These are phyloP conservation scores for Uropetala carovei DNA, from an alignment of 2,888 invertebrate species.

Conservation along the genomic window DNA sequence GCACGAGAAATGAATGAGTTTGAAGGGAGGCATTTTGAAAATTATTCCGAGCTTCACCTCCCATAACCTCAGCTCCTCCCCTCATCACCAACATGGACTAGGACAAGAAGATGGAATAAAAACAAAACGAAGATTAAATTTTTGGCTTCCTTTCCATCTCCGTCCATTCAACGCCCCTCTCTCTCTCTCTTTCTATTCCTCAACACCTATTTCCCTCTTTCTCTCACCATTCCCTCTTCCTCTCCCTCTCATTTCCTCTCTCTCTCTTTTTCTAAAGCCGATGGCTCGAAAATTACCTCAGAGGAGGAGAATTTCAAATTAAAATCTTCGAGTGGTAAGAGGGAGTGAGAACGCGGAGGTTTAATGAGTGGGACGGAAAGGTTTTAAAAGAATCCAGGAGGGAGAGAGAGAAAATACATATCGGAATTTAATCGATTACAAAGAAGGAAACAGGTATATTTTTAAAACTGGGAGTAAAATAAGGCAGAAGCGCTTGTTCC, in stretches of 20 bases:
- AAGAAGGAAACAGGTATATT: neutral
- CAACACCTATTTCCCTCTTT: too few species aligned
- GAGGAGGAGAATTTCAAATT: conserved; percentile 30
- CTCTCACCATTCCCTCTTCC: neutral
- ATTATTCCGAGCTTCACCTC: neutral
- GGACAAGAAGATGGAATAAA: neutral
- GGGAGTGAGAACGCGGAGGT: neutral
- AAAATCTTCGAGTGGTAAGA: neutral
- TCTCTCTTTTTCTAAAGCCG: neutral
- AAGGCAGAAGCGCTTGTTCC: neutral
- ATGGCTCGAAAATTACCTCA: conserved; percentile 6
- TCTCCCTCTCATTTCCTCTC: neutral
- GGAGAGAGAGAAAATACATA: neutral
- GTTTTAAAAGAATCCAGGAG: neutral
- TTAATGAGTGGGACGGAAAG: neutral
- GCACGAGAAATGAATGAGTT: conserved; percentile 43
- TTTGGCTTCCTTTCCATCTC: too few species aligned
- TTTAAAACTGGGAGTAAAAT: neutral
- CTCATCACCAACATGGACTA: neutral
- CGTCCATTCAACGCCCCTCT: neutral
- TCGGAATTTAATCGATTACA: neutral
- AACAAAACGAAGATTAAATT: too few species aligned
- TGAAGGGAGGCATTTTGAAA: conserved; percentile 17
- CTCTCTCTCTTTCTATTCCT: neutral
- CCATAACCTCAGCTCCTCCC: neutral